Conservation (phyloP, 2,888 invertebrate species). For the Caenorhabditis panamensis region DNA sequence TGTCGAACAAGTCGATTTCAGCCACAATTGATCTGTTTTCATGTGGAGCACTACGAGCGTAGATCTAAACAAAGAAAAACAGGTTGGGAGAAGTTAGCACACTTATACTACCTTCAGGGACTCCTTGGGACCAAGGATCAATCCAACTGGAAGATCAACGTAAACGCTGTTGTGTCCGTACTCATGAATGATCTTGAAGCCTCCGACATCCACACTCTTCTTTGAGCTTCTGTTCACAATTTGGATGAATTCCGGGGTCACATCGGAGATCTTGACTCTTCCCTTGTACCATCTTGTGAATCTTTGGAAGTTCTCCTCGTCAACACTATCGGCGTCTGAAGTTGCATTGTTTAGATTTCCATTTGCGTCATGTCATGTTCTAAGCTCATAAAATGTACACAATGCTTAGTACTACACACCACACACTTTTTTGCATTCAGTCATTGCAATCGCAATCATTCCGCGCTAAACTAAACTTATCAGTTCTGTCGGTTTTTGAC, state of each 20-base stretch:
- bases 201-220: slow-evolving; percentile 42
- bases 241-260: slow-evolving; percentile 49
- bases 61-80: slow-evolving; percentile 38
- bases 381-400: slow-evolving; percentile 19
- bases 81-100: not conserved
- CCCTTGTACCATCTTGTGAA: slow-evolving; percentile 64
- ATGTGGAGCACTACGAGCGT: slow-evolving; percentile 32
- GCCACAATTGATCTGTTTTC: slow-evolving; percentile 29
- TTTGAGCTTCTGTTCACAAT: slow-evolving; percentile 57
- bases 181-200: slow-evolving; percentile 53
- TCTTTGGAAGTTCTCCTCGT: slow-evolving; percentile 59
- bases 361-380: slow-evolving; percentile 10
- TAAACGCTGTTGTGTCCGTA: slow-evolving; percentile 46
- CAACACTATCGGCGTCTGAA: slow-evolving; percentile 44
- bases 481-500: slow-evolving; percentile 9
- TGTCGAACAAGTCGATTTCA: slow-evolving; percentile 54
- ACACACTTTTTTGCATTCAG: too few relatives aligned
- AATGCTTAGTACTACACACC: too few relatives aligned
- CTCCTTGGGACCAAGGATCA: slow-evolving; percentile 60
- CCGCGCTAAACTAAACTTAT: slow-evolving; percentile 27
- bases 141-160: slow-evolving; percentile 48
- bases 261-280: slow-evolving; percentile 59
- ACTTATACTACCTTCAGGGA: slow-evolving; percentile 39
- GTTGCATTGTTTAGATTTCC: not conserved
- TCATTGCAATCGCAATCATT: too few relatives aligned